phyloP scores from a whole-genome alignment of 53 echinoderm and acorn worm genomes.

The Crossaster papposus region DNA sequence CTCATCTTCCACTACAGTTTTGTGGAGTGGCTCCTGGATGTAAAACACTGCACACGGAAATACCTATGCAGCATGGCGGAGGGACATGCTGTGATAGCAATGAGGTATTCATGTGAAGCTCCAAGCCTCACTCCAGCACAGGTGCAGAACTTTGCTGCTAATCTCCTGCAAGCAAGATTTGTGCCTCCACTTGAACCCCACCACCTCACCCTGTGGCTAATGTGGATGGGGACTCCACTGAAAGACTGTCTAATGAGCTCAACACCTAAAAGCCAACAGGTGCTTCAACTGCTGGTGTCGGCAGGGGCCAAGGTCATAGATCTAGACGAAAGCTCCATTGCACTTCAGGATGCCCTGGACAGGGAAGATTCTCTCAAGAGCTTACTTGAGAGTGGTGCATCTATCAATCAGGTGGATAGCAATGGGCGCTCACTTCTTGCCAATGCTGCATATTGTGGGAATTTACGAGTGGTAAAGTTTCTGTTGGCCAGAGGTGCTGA shows the following conservation, averaged over 20 bases:
- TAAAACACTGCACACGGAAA: conserved; percentile 96
- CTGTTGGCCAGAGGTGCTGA: conserved; percentile 82
- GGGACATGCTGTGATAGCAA: conserved; percentile 96
- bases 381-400: conserved; percentile 93
- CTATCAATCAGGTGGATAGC: conserved; percentile 93
- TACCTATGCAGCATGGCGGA: conserved; percentile 91
- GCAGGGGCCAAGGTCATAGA: conserved; percentile 96
- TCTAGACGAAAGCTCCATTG: conserved; percentile 87
- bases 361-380: conserved; percentile 87
- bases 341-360: conserved; percentile 92
- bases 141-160: conserved; percentile 95
- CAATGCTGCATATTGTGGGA: conserved; percentile 96
- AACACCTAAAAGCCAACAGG: conserved; percentile 84
- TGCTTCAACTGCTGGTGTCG: conserved; percentile 81
- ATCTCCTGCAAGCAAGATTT: conserved; percentile 90
- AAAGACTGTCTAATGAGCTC: conserved; percentile 87
- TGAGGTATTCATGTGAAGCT: conserved; percentile 92
- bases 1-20: conserved; percentile 96
- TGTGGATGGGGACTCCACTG: conserved; percentile 95
- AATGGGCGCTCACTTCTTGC: conserved; percentile 96
- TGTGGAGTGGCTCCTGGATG: conserved; percentile 97
- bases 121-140: conserved; percentile 89
- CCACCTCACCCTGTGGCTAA: conserved; percentile 93
- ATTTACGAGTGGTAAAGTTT: conserved; percentile 89
- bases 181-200: conserved; percentile 81